These are phyloP conservation scores for Drepana falcataria DNA, from an alignment of 2,888 invertebrate genomes.

Conservation along the genomic window DNA sequence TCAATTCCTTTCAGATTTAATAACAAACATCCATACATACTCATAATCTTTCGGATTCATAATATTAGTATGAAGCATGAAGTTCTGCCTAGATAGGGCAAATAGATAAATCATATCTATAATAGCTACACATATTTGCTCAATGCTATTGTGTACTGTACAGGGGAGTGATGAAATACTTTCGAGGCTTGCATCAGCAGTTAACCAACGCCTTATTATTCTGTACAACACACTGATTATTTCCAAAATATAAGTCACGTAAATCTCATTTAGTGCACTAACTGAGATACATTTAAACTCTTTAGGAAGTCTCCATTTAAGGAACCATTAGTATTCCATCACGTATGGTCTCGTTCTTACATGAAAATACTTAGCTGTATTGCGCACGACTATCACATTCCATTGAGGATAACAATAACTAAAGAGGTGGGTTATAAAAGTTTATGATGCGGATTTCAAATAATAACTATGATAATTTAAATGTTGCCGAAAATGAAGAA, in stretches of 20 bases:
- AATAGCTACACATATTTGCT: not conserved
- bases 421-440: too few relatives aligned
- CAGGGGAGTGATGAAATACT: slow-evolving; percentile 30
- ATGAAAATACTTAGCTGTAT: not conserved
- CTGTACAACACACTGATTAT: slow-evolving; percentile 2
- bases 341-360: not conserved
- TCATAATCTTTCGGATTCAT: too few relatives aligned
- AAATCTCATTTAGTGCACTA: not conserved
- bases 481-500: too few relatives aligned
- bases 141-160: slow-evolving; percentile 4
- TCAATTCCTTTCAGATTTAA: too few relatives aligned
- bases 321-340: slow-evolving; percentile 1
- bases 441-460: too few relatives aligned
- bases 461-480: too few relatives aligned
- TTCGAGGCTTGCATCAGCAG: slow-evolving; percentile 31
- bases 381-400: too few relatives aligned
- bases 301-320: slow-evolving; percentile 1
- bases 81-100: not conserved
- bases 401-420: too few relatives aligned
- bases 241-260: slow-evolving; percentile 2
- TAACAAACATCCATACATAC: too few relatives aligned
- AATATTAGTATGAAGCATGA: too few relatives aligned
- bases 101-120: not conserved
- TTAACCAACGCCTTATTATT: slow-evolving; percentile 17
- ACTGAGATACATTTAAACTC: slow-evolving; percentile 1